These are phyloP conservation scores for Pterocles orientalis DNA, from an alignment of 2,113 vertebrate genomes.

Conservation along the genomic window DNA sequence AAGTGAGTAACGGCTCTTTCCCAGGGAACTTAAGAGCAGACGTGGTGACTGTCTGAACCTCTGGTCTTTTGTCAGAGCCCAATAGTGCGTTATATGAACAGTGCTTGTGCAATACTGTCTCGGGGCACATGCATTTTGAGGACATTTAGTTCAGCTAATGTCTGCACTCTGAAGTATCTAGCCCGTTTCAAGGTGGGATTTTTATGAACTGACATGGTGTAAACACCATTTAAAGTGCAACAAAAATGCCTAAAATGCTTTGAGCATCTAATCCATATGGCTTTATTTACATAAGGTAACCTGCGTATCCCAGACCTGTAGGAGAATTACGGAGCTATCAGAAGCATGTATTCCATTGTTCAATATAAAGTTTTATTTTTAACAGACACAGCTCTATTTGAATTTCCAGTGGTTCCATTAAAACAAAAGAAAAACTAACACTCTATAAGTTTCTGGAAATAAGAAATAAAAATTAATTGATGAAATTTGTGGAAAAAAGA, in stretches of 20 bases:
- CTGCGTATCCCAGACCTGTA: accelerated
- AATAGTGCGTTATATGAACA: not conserved
- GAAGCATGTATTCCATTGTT: not conserved
- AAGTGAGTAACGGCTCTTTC: not conserved
- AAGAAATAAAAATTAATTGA: not conserved
- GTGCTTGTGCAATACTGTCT: not conserved
- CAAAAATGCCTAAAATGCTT: not conserved
- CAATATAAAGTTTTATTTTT: not conserved
- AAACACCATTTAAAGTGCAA: not conserved
- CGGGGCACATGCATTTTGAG: accelerated
- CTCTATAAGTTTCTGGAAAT: not conserved
- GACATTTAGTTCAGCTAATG: not conserved
- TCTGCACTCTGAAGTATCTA: not conserved
- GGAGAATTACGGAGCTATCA: not conserved
- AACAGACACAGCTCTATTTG: not conserved
- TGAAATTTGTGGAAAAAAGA: not conserved
- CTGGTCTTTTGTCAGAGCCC: accelerated
- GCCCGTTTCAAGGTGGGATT: accelerated
- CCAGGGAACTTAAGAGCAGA: not conserved
- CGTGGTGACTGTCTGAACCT: not conserved
- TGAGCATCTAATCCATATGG: not conserved
- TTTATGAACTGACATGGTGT: not conserved
- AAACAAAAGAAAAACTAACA: not conserved
- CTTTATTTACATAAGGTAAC: not conserved
- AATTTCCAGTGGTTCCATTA: not conserved